Conservation (phyloP, 1,140 invertebrate genomes). For the Hestina assimilis region DNA sequence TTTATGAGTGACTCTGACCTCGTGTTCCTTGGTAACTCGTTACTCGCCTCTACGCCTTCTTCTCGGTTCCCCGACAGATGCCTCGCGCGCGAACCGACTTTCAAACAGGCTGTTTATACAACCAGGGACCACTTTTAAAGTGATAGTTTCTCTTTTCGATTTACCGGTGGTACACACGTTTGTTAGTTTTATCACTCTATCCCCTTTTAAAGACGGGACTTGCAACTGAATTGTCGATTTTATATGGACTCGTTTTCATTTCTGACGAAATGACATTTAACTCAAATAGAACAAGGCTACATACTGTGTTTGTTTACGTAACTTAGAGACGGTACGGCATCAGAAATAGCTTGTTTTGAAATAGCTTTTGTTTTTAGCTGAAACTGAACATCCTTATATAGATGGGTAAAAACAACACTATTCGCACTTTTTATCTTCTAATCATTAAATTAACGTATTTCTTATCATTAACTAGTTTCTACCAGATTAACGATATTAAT, state of each 20-base stretch:
- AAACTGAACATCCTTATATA: too few relatives aligned
- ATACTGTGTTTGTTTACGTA: too few relatives aligned
- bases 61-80: conserved; percentile 47
- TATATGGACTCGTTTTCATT: conserved; percentile 27
- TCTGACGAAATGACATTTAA: background rate
- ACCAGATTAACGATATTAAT: too few relatives aligned
- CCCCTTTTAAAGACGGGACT: conserved; percentile 33
- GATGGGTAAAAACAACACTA: too few relatives aligned
- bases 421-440: too few relatives aligned
- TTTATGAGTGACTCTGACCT: conserved; percentile 72
- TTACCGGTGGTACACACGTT: conserved; percentile 51
- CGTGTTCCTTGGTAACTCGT: conserved; percentile 45
- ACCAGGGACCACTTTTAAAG: conserved; percentile 57
- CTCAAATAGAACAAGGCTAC: background rate
- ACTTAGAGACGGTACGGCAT: too few relatives aligned
- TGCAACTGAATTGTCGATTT: conserved; percentile 40
- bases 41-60: conserved; percentile 38
- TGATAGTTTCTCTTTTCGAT: conserved; percentile 61
- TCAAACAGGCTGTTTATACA: conserved; percentile 61
- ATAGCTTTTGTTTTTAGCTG: too few relatives aligned
- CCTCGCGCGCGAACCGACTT: conserved; percentile 50
- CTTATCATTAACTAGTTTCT: too few relatives aligned
- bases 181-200: conserved; percentile 41
- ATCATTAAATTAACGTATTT: too few relatives aligned
- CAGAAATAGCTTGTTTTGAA: too few relatives aligned